A percentile compares a stretch with the other conserved stretches of the same genome.
These are phyloP conservation scores for Vireo griseus DNA, from an alignment of 2,797 vertebrate species.

Conservation along the genomic window DNA sequence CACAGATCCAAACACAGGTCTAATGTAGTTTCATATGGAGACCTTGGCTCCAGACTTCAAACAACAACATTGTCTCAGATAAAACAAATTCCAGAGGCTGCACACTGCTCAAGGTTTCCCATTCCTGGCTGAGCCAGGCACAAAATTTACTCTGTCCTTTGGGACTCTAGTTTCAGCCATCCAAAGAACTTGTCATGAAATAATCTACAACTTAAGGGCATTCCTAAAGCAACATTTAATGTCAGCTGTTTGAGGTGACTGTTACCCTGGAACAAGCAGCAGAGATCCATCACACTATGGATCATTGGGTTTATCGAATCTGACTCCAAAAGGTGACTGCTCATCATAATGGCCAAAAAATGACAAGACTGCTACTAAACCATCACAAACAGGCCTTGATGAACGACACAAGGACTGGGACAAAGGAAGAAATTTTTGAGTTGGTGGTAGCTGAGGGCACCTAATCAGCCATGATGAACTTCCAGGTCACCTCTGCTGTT, in stretches of 20 bases:
- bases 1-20: background rate
- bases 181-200: background rate
- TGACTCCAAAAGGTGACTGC: background rate
- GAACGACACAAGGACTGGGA: background rate
- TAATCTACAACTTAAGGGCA: background rate
- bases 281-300: background rate
- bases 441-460: background rate
- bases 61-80: background rate
- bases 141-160: background rate
- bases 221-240: background rate
- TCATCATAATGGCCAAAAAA: background rate
- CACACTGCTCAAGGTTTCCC: background rate
- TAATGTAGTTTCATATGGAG: background rate
- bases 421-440: background rate
- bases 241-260: background rate
- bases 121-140: background rate
- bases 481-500: background rate
- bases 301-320: rapidly evolving
- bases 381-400: background rate
- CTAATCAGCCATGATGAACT: background rate
- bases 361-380: background rate
- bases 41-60: constrained; percentile 7
- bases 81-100: constrained; percentile 18
- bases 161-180: background rate
- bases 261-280: background rate